Conservation (phyloP, 2,888 invertebrate species). For the Drosophila villosipedis region DNA sequence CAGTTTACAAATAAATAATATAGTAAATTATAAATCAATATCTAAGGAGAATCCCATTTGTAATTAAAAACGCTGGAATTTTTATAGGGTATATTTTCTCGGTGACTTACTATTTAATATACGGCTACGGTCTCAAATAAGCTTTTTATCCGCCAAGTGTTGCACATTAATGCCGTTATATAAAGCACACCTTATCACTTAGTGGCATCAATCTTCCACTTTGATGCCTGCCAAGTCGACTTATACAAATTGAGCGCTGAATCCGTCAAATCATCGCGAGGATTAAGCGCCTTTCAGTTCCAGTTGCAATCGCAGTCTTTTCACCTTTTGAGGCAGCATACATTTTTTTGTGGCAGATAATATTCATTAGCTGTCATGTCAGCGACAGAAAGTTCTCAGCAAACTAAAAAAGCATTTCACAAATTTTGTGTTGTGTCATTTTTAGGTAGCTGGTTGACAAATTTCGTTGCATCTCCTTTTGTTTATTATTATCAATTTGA, state of each 20-base stretch:
- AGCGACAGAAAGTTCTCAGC: slow-evolving; percentile 50
- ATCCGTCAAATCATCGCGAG: slow-evolving; percentile 74
- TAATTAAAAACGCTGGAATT: not conserved
- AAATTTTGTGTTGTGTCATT: slow-evolving; percentile 73
- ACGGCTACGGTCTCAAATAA: not conserved
- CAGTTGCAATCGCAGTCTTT: not conserved
- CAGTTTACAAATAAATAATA: not conserved
- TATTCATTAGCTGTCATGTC: slow-evolving; percentile 54
- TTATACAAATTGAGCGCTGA: slow-evolving; percentile 56
- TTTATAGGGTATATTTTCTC: not conserved
- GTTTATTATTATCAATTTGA: slow-evolving; percentile 30
- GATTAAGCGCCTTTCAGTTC: slow-evolving; percentile 58
- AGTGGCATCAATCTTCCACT: slow-evolving; percentile 8
- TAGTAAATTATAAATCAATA: not conserved
- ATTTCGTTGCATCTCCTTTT: slow-evolving; percentile 46
- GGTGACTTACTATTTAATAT: not conserved
- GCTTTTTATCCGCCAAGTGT: not conserved
- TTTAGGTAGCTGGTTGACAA: slow-evolving; percentile 52
- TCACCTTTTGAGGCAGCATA: slow-evolving; percentile 27
- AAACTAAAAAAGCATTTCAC: slow-evolving; percentile 32
- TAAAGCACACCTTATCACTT: slow-evolving; percentile 1
- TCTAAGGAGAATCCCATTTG: not conserved
- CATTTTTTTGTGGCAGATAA: slow-evolving; percentile 25
- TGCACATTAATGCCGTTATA: not conserved
- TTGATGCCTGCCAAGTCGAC: slow-evolving; percentile 3